Percentiles rank a stretch among this genome's conserved stretches.
Conservation (phyloP, 2,888 invertebrate genomes). For the Clitarchus hookeri region DNA sequence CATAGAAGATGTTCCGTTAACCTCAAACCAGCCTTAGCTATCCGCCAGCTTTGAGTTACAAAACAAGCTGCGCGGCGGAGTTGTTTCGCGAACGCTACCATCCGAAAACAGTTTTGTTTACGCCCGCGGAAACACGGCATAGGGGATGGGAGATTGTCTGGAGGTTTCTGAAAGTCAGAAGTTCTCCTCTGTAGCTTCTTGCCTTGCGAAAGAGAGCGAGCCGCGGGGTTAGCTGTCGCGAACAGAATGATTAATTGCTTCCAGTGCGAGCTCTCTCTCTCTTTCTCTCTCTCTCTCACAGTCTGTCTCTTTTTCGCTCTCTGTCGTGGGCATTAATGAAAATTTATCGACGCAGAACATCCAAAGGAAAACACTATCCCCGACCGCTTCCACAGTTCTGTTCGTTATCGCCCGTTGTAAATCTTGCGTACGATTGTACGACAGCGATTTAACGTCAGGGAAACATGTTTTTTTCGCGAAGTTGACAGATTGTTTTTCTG, state of each 20-base stretch:
- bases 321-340: neutral
- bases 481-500: neutral
- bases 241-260: slow-evolving; percentile 2
- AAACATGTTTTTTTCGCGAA: neutral
- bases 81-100: neutral
- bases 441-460: neutral
- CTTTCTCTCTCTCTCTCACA: neutral
- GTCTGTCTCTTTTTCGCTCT: neutral
- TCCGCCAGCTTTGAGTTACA: too few relatives aligned
- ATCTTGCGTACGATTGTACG: neutral
- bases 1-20: too few relatives aligned
- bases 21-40: too few relatives aligned
- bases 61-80: neutral
- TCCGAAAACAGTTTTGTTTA: neutral
- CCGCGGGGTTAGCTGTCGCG: neutral
- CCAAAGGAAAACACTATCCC: neutral
- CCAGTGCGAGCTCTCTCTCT: neutral
- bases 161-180: neutral
- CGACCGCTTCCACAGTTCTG: neutral
- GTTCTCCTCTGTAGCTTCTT: neutral
- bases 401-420: too few relatives aligned
- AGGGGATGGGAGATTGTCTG: neutral
- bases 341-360: neutral
- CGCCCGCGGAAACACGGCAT: neutral
- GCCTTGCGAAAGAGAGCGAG: neutral